Evolutionary conservation across 1,140 invertebrate genomes (phyloP).

Genomic region (Leptoteleia sp.): DNA sequence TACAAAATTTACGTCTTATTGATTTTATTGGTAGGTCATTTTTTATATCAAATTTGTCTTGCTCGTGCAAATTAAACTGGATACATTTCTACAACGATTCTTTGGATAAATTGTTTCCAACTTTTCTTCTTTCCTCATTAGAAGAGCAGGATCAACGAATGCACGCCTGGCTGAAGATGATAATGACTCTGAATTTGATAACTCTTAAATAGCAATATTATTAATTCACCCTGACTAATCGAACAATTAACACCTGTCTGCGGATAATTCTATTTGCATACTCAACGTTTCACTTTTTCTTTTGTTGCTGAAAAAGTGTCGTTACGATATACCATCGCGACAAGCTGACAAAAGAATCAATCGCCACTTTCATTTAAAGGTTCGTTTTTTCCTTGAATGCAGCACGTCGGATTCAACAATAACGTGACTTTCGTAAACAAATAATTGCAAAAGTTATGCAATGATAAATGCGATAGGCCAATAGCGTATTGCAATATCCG

Average conservation of each 20-base stretch:
- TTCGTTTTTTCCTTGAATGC: constrained; percentile 12
- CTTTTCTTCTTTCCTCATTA: no score
- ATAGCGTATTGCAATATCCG: constrained; percentile 64
- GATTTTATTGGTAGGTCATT: no score
- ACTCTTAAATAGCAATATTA: neutral
- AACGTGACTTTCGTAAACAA: constrained; percentile 52
- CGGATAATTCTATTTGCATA: constrained; percentile 4
- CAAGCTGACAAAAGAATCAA: constrained; percentile 7
- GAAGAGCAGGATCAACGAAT: no score
- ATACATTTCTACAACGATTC: no score
- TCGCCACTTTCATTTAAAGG: constrained; percentile 31
- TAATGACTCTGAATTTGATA: neutral
- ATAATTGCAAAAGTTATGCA: constrained; percentile 46
- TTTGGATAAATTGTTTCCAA: no score
- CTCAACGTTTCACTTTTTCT: constrained; percentile 10
- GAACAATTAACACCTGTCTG: constrained; percentile 20
- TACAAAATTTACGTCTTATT: no score
- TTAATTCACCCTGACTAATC: constrained; percentile 16
- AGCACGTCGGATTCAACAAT: constrained; percentile 29
- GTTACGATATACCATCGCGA: neutral
- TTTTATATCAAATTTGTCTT: no score
- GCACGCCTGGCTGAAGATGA: no score
- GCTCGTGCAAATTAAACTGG: no score
- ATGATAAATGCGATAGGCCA: constrained; percentile 45
- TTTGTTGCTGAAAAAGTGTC: constrained; percentile 18